Base-by-base conservation (phyloP, 2,888 invertebrate genomes). In the Poecilus cupreus region DNA sequence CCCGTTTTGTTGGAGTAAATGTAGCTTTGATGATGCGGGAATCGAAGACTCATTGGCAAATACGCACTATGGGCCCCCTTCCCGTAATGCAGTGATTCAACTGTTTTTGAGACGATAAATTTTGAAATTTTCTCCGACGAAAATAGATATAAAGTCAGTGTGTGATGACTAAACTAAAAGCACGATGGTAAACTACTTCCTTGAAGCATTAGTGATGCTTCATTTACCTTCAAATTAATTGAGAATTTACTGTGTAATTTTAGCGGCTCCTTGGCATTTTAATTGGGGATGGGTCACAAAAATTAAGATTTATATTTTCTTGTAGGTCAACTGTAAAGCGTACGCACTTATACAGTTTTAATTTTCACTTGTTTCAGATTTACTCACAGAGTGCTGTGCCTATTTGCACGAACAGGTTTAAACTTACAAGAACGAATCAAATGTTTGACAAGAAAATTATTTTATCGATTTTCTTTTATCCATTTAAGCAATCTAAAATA, bases 11-110 rank as follows among this genome's bases (percentile, higher is more conserved):
- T 10, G 70, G 70, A 70, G 70, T 79, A 79, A 79, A 79, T 79
- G 79, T 70, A 79, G 79, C 79, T 70, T 78, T 79, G 79, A 79
- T 79, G 79, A 79, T 79, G 79, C 68, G 79, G 68, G 79, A 79
- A 78, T 43, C 64, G 46, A 46, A 78, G 78, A 68, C 70, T 79
- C 79, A 79, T 79, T 79, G 79, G 79, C 46, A 79, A 79, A 79
- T 79, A 79, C 79, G 26, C 79, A 64, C 70, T 11, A 11, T 22
- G 18, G 3, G 8, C 32, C 8, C 32, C 32, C 32, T 32, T 32
- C 32, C 4, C 32, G 22, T 64, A 39, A 26, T 60, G 64, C 70
- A 79, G 79, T 79, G 79, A 79, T 79, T 79, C 79, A 79, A 79
- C 79, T 79, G 79, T 79, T 79, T 79, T 79, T 46, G 51, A 46